A percentile compares a stretch with the other conserved stretches of the same genome.
Evolutionary conservation across 1,140 invertebrate species (phyloP).

Genomic region (Pogonomyrmex barbatus): DNA sequence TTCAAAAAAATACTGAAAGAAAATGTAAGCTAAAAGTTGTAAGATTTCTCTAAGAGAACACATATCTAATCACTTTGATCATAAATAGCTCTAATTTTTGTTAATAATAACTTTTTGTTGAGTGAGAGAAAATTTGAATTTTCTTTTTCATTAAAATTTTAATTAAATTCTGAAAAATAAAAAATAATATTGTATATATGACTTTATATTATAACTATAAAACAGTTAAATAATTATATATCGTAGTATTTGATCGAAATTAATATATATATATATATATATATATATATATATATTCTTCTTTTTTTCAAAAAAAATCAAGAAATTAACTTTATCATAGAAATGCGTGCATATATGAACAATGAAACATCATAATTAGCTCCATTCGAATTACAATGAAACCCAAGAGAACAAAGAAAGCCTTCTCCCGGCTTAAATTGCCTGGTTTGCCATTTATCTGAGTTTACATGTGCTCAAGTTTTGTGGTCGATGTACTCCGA

Average conservation of each 20-base stretch:
- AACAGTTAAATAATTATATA: conserved; percentile 11
- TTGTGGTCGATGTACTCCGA: conserved; percentile 42
- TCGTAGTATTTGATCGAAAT: neutral
- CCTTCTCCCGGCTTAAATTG: conserved; percentile 16
- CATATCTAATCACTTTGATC: neutral
- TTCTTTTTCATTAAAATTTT: conserved; percentile 1
- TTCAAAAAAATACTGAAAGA: neutral
- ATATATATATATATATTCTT: neutral
- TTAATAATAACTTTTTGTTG: neutral
- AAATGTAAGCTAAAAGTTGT: neutral
- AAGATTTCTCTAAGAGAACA: neutral
- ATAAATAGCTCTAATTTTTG: neutral
- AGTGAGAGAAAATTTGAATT: neutral
- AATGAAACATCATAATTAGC: conserved; percentile 42
- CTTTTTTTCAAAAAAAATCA: neutral
- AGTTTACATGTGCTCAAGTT: conserved; percentile 32
- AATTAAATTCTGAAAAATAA: neutral
- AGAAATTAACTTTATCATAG: conserved; percentile 5
- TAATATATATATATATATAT: neutral
- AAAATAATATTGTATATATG: neutral
- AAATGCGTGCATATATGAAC: neutral
- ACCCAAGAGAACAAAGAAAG: conserved; percentile 40
- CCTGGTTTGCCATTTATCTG: conserved; percentile 23
- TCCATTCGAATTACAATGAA: conserved; percentile 22
- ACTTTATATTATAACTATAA: neutral